Evolutionary conservation across 2,113 vertebrate genomes (phyloP), one percentile per base, ranked within the genome.

Genomic region (Prinia subflava): DNA sequence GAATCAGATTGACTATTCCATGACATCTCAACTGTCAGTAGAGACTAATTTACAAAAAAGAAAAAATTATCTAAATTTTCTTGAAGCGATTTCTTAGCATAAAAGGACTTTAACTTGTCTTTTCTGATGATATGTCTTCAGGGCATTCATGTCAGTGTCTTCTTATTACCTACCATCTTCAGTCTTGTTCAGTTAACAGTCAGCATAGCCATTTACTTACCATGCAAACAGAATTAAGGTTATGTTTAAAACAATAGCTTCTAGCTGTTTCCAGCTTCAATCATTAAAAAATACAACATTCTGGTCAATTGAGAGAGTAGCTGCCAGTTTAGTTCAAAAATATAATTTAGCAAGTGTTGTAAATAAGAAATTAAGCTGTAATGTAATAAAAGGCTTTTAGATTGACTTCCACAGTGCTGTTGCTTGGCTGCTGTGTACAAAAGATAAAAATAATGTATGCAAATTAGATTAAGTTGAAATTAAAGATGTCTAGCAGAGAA

Each of bases 371-470:
- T 50, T 91, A 91, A 73, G 75, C 39, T 87, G 49, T 89, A 96
- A 96, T 89, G 21, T 60, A 97, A 97, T 96, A 88, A 94, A 97
- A 82, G 37, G 4, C 13, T 95, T 80, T 94, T 92, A 64, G 35
- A 94, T 90, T 96, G 84, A 95, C 79, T 95, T 63, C 23, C 77
- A 70, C 55, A 74, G 57, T 71, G 30, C 47, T 84, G 41, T 68
- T 75, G 56, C 49, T 95, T 94, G 56, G 62, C 57, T 96, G 91
- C 92, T 97, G 93, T 83, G 82, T 87, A 94, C 65, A 89, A 97
- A 97, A 97, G 94, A 97, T 96, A 97, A 97, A 97, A 95, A 96
- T 96, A 97, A 97, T 95, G 17, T 92, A 96, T 97, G 94, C 67
- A 97, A 97, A 97, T 96, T 94, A 92, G 91, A 96, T 95, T 37